A percentile compares a stretch with the other conserved stretches of the same genome.
These are phyloP conservation scores for Cerceris rybyensis DNA, from an alignment of 2,888 invertebrate genomes.

Conservation along the genomic window DNA sequence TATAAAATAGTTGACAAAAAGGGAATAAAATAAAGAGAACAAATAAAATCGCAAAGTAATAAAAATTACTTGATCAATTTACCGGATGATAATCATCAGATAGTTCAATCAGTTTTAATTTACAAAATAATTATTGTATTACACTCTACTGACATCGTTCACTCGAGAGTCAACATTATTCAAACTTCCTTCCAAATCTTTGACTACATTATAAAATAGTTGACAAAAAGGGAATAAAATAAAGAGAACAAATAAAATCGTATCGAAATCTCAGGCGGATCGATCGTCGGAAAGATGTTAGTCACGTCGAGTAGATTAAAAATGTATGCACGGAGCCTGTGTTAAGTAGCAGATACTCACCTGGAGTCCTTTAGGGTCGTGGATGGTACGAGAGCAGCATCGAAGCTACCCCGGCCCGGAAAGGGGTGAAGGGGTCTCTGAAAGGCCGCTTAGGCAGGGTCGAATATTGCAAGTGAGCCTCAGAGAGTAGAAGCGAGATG, in stretches of 20 bases:
- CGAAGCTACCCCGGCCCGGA: slow-evolving; percentile 22
- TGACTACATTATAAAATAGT: neutral
- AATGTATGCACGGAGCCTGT: slow-evolving; percentile 71
- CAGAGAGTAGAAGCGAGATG: slow-evolving; percentile 26
- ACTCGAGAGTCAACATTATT: neutral
- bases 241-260: slow-evolving; percentile 2
- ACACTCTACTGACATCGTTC: too few species aligned
- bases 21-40: neutral
- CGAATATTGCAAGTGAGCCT: slow-evolving; percentile 55
- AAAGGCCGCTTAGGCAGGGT: slow-evolving; percentile 54
- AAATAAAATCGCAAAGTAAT: slow-evolving; percentile 23
- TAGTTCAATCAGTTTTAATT: too few species aligned
- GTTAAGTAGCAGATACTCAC: slow-evolving; percentile 69
- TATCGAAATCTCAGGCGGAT: slow-evolving; percentile 39
- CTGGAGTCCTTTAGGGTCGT: slow-evolving; percentile 63
- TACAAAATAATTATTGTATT: too few species aligned
- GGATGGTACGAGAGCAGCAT: slow-evolving; percentile 44
- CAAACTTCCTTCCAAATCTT: too few species aligned
- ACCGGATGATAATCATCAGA: too few species aligned
- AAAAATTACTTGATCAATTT: too few species aligned
- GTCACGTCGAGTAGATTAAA: slow-evolving; percentile 68
- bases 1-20: neutral
- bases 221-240: neutral
- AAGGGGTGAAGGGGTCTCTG: slow-evolving; percentile 27
- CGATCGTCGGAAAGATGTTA: slow-evolving; percentile 42